Conservation (phyloP, 2,797 vertebrate genomes). For the Lepus oiostolus region DNA sequence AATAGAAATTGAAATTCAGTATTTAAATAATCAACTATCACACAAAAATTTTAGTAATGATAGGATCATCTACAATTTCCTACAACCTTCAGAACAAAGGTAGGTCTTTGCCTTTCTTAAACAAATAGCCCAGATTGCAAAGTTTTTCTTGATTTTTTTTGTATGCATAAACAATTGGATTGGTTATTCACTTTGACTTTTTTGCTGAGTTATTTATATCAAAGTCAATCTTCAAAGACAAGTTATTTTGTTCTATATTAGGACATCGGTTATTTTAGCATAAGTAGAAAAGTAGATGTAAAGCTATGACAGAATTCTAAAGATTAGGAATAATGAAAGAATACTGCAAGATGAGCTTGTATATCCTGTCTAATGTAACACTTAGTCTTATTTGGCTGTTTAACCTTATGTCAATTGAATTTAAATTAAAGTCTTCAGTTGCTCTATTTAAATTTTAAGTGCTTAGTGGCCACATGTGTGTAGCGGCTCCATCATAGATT, state of each 20-base stretch:
- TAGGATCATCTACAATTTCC: neutral
- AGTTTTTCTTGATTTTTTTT: neutral
- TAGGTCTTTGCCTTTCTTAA: neutral
- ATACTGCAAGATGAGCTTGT: neutral
- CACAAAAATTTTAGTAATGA: conserved; percentile 9
- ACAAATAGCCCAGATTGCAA: neutral
- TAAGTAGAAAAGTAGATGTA: neutral
- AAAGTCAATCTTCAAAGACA: neutral
- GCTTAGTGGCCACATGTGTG: neutral
- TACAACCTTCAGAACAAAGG: neutral
- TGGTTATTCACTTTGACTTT: neutral
- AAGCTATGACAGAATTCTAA: neutral
- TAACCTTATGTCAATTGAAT: neutral
- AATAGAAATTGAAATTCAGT: neutral
- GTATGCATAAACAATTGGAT: neutral
- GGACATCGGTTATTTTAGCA: neutral
- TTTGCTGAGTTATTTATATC: neutral
- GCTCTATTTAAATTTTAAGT: neutral
- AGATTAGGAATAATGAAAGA: neutral
- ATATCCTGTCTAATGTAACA: neutral
- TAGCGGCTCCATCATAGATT: neutral
- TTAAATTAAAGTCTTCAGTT: neutral
- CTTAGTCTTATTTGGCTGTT: neutral
- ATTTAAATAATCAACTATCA: neutral
- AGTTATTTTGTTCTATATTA: neutral